Evolutionary conservation across 2,888 invertebrate genomes (phyloP).

Genomic region (Hydrotaea diabolus): DNA sequence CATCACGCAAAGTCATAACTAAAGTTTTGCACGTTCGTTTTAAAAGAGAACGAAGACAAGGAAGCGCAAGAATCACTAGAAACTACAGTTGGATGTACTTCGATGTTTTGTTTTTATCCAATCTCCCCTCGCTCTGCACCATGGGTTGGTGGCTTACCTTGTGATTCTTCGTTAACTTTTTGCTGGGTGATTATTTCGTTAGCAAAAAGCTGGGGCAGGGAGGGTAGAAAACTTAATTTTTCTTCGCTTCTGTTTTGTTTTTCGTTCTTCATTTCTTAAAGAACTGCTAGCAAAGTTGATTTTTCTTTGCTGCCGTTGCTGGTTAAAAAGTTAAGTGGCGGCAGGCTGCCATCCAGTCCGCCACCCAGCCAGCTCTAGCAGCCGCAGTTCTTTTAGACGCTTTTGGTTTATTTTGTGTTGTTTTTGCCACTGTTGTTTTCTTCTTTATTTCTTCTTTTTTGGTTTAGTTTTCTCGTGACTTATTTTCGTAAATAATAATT

Average conservation of each 20-base stretch:
- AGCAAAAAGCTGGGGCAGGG: neutral
- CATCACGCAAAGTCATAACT: conserved; percentile 62
- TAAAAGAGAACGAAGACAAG: neutral
- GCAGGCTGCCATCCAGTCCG: neutral
- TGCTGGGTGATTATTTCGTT: conserved; percentile 14
- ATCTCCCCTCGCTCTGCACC: neutral
- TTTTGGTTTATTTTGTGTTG: neutral
- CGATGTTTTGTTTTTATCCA: neutral
- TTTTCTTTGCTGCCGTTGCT: neutral
- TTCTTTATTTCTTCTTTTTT: neutral
- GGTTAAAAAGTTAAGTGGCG: conserved; percentile 27
- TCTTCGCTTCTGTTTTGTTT: conserved; percentile 1
- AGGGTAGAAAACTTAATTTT: conserved; percentile 51
- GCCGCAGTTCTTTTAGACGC: neutral
- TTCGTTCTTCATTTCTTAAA: neutral
- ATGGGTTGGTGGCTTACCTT: neutral
- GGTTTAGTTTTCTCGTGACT: conserved; percentile 30
- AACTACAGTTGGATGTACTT: neutral
- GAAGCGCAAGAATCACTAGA: conserved; percentile 2
- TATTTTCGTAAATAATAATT: conserved; percentile 42
- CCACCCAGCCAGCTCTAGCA: no score
- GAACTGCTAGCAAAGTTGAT: conserved; percentile 24
- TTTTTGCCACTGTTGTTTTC: neutral
- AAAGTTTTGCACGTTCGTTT: conserved; percentile 32
- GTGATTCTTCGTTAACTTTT: neutral